Conservation (phyloP, 1,140 invertebrate genomes). For the Ylistrum balloti region DNA sequence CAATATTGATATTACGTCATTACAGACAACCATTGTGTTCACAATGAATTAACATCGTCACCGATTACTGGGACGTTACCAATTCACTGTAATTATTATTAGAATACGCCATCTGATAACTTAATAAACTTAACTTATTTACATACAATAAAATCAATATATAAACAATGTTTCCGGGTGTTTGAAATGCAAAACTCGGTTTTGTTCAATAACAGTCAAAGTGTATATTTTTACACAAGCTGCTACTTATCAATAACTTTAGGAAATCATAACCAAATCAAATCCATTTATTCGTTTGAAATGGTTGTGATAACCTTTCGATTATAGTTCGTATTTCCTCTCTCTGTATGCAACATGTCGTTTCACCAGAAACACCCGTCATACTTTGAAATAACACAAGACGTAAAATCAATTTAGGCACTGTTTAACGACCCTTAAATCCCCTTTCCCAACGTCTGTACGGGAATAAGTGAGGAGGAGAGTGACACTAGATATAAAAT, state of each 20-base stretch:
- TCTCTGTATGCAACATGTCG: constrained; percentile 10
- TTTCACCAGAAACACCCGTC: background rate
- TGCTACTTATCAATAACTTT: constrained; percentile 17
- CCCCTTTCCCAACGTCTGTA: constrained; percentile 31
- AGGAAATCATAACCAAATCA: background rate
- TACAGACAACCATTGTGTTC: background rate
- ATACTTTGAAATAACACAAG: constrained; percentile 26
- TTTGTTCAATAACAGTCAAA: background rate
- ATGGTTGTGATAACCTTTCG: constrained; percentile 6
- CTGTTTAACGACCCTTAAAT: constrained; percentile 10
- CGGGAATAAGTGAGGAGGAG: background rate
- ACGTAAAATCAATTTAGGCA: constrained; percentile 23
- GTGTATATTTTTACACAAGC: background rate
- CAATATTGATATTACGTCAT: background rate
- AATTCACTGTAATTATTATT: background rate
- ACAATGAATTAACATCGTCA: background rate
- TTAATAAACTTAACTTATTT: background rate
- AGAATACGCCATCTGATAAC: background rate
- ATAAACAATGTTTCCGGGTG: background rate
- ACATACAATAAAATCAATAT: background rate
- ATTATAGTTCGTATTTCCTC: background rate
- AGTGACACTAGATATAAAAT: constrained; percentile 39
- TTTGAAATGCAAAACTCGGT: background rate
- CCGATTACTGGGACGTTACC: background rate
- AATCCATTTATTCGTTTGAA: background rate